Percentiles rank a stretch among this genome's conserved stretches.
Conservation (phyloP, 2,797 vertebrate species). For the Danio jaintianensis region DNA sequence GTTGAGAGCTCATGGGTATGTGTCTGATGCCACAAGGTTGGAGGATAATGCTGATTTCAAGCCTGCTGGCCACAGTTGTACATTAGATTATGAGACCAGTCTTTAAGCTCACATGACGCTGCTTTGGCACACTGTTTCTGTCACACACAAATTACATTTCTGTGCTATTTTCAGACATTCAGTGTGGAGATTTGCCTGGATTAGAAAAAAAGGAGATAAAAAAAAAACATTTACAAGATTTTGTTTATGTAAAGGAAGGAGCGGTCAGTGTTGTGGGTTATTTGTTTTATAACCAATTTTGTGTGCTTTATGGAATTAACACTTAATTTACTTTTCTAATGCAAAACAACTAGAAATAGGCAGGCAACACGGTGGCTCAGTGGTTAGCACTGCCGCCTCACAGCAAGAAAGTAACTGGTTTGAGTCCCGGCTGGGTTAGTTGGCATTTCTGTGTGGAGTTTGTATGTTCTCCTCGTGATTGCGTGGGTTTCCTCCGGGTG, state of each 20-base stretch:
- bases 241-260: not conserved
- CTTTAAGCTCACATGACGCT: slow-evolving; percentile 45
- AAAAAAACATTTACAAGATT: not conserved
- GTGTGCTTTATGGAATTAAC: not conserved
- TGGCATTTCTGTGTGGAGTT: too few relatives aligned
- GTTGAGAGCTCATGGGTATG: not conserved
- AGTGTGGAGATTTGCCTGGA: not conserved
- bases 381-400: too few relatives aligned
- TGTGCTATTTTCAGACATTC: slow-evolving; percentile 1
- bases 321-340: not conserved
- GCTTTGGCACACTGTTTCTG: not conserved
- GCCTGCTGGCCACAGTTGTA: slow-evolving; percentile 16
- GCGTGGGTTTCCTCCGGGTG: too few relatives aligned
- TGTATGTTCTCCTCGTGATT: too few relatives aligned
- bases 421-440: too few relatives aligned
- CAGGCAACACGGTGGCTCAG: too few relatives aligned
- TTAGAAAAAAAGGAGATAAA: not conserved
- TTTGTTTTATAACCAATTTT: not conserved
- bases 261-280: not conserved
- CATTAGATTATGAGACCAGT: slow-evolving; percentile 38
- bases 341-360: not conserved
- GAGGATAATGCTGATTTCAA: slow-evolving; percentile 11
- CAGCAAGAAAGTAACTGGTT: too few relatives aligned
- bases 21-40: slow-evolving; percentile 5
- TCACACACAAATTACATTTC: not conserved